phyloP scores from a whole-genome alignment of 2,888 invertebrate species.

The Pachydiplax longipennis region DNA sequence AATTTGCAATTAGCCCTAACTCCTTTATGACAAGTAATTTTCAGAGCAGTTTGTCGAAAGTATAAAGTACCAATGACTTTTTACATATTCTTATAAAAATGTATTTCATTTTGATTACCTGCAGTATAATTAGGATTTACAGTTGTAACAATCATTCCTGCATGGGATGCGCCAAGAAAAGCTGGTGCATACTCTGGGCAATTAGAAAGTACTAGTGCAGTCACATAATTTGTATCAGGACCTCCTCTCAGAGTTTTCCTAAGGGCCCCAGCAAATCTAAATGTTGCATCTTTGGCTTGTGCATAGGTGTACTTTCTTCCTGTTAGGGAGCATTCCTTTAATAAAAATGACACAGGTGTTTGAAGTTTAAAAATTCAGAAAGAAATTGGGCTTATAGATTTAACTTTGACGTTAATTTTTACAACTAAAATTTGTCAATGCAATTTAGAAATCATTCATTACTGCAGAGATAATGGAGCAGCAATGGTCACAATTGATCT shows the following conservation, averaged over 20 bases:
- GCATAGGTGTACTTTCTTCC: constrained; percentile 12
- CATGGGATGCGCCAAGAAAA: constrained; percentile 71
- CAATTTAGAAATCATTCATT: too few species aligned
- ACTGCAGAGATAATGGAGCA: too few species aligned
- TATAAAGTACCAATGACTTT: too few species aligned
- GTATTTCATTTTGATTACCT: constrained; percentile 54
- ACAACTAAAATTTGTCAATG: too few species aligned
- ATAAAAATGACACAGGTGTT: not conserved
- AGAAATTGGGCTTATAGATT: not conserved
- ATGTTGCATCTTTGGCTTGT: constrained; percentile 7
- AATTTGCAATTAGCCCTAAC: too few species aligned
- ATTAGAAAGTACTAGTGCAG: constrained; percentile 78
- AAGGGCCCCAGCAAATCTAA: constrained; percentile 13
- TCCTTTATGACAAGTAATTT: too few species aligned
- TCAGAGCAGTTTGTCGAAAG: too few species aligned
- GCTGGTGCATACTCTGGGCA: constrained; percentile 76
- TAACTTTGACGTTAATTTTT: too few species aligned
- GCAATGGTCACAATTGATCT: too few species aligned
- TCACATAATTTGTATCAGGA: constrained; percentile 59
- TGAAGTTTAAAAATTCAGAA: not conserved
- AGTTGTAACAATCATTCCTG: constrained; percentile 74
- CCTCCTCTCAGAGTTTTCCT: not conserved
- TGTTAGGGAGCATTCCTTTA: constrained; percentile 1
- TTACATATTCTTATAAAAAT: too few species aligned
- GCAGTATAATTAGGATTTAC: constrained; percentile 77